phyloP scores from a whole-genome alignment of 2,888 invertebrate genomes.

The Dexiosoma caninum region DNA sequence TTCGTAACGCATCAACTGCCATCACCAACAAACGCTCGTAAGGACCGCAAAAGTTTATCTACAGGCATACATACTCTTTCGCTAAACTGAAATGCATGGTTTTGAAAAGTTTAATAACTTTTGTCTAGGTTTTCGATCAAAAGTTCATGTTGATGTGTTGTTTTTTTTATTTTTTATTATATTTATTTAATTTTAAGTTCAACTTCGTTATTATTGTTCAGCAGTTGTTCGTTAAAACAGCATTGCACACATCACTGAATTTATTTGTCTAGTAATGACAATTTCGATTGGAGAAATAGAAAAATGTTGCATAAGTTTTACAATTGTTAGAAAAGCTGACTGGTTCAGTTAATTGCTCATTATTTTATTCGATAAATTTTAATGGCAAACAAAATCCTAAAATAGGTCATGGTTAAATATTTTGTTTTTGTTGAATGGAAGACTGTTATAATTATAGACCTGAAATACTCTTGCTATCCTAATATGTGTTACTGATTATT shows the following conservation, averaged over 20 bases:
- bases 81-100: not conserved
- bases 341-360: slow-evolving; percentile 27
- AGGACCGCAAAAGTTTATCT: slow-evolving; percentile 1
- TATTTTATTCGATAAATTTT: not conserved
- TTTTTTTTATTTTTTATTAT: not conserved
- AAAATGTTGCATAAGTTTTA: slow-evolving; percentile 2
- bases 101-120: slow-evolving; percentile 16
- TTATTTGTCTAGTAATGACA: slow-evolving; percentile 4
- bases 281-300: not conserved
- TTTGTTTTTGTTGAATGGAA: not conserved
- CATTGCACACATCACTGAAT: slow-evolving; percentile 36
- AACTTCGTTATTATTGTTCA: slow-evolving; percentile 31
- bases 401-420: slow-evolving; percentile 44
- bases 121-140: slow-evolving; percentile 21
- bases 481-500: no score
- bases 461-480: no score
- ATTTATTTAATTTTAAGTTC: not conserved
- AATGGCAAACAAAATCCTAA: not conserved
- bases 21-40: not conserved
- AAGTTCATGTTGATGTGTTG: slow-evolving; percentile 32
- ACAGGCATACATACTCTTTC: not conserved
- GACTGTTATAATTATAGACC: not conserved
- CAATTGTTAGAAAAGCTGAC: not conserved
- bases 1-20: slow-evolving; percentile 34
- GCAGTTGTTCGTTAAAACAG: not conserved